Percentiles rank a stretch among this genome's conserved stretches.
These are phyloP conservation scores for Drosophila quinaria DNA, from an alignment of 2,888 invertebrate genomes.

Conservation along the genomic window DNA sequence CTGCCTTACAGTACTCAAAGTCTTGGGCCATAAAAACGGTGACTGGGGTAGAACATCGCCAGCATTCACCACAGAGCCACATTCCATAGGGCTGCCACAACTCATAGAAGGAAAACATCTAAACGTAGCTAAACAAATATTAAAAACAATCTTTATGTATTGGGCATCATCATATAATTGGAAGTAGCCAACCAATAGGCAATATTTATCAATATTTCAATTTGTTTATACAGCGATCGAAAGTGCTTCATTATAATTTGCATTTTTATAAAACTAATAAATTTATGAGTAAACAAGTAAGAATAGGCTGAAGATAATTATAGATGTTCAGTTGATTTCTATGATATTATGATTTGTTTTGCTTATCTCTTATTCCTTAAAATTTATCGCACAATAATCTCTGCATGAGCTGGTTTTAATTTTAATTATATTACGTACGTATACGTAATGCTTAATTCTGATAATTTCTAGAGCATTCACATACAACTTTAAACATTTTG, in stretches of 20 bases:
- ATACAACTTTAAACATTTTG: too few relatives aligned
- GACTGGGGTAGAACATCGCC: constrained; percentile 39
- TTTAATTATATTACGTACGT: too few relatives aligned
- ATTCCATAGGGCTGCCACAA: constrained; percentile 32
- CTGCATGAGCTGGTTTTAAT: too few relatives aligned
- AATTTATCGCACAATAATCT: too few relatives aligned
- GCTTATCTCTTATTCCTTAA: too few relatives aligned
- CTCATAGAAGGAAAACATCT: background rate
- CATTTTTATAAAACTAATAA: background rate
- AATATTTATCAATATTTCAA: constrained; percentile 3
- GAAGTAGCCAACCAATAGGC: constrained; percentile 18
- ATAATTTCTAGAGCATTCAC: too few relatives aligned
- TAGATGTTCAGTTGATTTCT: background rate
- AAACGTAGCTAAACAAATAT: constrained; percentile 32
- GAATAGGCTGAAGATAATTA: background rate
- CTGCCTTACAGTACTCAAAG: constrained; percentile 13
- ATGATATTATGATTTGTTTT: too few relatives aligned
- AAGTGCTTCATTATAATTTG: background rate
- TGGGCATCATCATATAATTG: background rate
- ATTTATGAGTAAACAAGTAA: background rate
- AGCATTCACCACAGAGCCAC: constrained; percentile 12
- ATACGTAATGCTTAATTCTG: too few relatives aligned
- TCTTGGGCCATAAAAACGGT: constrained; percentile 53
- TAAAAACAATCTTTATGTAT: background rate
- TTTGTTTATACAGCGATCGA: constrained; percentile 18